Evolutionary conservation across 2,113 vertebrate genomes (phyloP).

Genomic region (Pristiophorus japonicus): DNA sequence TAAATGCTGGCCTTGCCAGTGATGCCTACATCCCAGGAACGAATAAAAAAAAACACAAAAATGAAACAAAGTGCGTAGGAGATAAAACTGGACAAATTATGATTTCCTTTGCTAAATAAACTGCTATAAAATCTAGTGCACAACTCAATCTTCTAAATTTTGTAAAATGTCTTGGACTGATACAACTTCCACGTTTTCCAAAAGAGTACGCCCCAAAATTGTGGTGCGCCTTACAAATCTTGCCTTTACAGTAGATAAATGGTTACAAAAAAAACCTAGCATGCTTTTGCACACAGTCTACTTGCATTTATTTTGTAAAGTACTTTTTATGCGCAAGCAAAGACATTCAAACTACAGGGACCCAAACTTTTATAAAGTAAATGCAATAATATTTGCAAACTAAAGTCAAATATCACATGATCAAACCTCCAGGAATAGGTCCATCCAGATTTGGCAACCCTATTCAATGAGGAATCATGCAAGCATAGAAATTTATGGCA

Average conservation of each 20-base stretch:
- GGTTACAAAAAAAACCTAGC: neutral
- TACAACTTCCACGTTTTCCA: neutral
- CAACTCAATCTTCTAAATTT: neutral
- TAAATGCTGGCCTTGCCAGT: too few relatives aligned
- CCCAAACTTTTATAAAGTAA: neutral
- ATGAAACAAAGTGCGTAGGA: neutral
- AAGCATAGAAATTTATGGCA: too few relatives aligned
- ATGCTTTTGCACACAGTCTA: neutral
- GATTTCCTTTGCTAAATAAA: neutral
- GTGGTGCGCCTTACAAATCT: neutral
- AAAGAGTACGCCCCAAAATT: neutral
- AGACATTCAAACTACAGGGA: neutral
- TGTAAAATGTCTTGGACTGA: neutral
- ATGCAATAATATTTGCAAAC: neutral
- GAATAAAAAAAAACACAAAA: too few relatives aligned
- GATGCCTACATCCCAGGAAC: too few relatives aligned
- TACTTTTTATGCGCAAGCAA: neutral
- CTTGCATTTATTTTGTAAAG: neutral
- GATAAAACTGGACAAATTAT: neutral
- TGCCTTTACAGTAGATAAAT: neutral
- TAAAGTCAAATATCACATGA: neutral
- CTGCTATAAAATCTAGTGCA: neutral
- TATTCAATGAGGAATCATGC: neutral
- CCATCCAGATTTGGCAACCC: neutral
- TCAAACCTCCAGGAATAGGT: neutral